phyloP scores from a whole-genome alignment of 2,113 vertebrate species.

The Tapirus terrestris region DNA sequence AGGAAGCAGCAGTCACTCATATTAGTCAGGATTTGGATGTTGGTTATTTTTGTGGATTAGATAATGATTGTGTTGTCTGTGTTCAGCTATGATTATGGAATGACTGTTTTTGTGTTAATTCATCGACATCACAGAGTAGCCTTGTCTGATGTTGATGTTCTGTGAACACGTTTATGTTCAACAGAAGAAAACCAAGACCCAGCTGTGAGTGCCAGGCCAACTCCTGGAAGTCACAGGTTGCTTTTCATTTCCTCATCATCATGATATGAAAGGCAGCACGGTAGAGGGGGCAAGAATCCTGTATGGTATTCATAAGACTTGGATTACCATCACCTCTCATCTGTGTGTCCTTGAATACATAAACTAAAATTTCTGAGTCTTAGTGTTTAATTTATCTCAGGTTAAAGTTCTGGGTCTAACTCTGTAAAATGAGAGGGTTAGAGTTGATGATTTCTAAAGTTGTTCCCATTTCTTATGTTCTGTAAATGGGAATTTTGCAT shows the following conservation, averaged over 20 bases:
- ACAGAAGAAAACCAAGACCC: background rate
- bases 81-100: background rate
- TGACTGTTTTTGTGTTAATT: background rate
- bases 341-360: background rate
- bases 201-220: rapidly evolving
- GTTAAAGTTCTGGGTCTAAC: background rate
- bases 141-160: background rate
- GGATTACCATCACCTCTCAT: background rate
- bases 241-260: background rate
- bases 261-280: rapidly evolving
- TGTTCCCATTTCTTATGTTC: background rate
- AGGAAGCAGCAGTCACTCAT: background rate
- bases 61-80: background rate
- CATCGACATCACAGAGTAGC: background rate
- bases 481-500: background rate
- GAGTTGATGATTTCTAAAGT: background rate
- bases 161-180: background rate
- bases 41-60: background rate
- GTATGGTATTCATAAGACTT: rapidly evolving
- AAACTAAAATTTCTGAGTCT: background rate
- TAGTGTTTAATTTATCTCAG: background rate
- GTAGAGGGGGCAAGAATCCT: background rate
- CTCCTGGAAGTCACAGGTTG: background rate
- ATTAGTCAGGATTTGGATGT: background rate
- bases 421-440: background rate